phyloP scores from a whole-genome alignment of 2,113 vertebrate genomes.

The Brachionichthys hirsutus region DNA sequence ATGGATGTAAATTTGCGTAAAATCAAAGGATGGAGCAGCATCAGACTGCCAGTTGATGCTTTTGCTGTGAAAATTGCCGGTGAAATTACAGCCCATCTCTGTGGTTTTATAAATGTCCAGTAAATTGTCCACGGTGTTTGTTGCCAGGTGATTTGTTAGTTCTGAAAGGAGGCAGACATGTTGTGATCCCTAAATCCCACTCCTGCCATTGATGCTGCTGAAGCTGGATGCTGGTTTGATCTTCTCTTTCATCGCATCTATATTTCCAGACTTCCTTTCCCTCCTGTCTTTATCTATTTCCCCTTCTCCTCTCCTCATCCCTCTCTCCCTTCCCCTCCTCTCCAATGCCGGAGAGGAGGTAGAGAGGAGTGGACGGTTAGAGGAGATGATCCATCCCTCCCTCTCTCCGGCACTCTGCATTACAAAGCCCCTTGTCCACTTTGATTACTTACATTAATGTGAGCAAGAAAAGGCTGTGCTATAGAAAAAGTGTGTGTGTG shows the following conservation, averaged over 20 bases:
- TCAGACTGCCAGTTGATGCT: slow-evolving; percentile 13
- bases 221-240: slow-evolving; percentile 26
- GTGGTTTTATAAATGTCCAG: slow-evolving; percentile 37
- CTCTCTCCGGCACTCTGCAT: slow-evolving; percentile 47
- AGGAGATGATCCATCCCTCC: slow-evolving; percentile 54
- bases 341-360: slow-evolving; percentile 46
- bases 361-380: slow-evolving; percentile 65
- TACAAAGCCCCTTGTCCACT: slow-evolving; percentile 74
- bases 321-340: slow-evolving; percentile 9
- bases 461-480: slow-evolving; percentile 68
- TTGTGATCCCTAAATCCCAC: slow-evolving; percentile 19
- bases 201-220: slow-evolving; percentile 12
- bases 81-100: slow-evolving; percentile 41
- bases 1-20: slow-evolving; percentile 22
- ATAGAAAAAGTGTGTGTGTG: slow-evolving; percentile 15
- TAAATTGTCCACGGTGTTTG: slow-evolving; percentile 27
- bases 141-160: slow-evolving; percentile 28
- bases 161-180: slow-evolving; percentile 29
- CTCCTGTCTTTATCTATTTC: slow-evolving; percentile 35
- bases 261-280: slow-evolving; percentile 5
- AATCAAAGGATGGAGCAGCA: slow-evolving; percentile 41
- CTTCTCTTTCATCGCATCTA: slow-evolving; percentile 29
- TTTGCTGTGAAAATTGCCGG: slow-evolving; percentile 25
- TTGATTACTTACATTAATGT: slow-evolving; percentile 76
- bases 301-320: slow-evolving; percentile 16